Percentiles rank a stretch among this genome's conserved stretches.
Conservation (phyloP, 1,140 invertebrate genomes). For the Papilio glaucus region DNA sequence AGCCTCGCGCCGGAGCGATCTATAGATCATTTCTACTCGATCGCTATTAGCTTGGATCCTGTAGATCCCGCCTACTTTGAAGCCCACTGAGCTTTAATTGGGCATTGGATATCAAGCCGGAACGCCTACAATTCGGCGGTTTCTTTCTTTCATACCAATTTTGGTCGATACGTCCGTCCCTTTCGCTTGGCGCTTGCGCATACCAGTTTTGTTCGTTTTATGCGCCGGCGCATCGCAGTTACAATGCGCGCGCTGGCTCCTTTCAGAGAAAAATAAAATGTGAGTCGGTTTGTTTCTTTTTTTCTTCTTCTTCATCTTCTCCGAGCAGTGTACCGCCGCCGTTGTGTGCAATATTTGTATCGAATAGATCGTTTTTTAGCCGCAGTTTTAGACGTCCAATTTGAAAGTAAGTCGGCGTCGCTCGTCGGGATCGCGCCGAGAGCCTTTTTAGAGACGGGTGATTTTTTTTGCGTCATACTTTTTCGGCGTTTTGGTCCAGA, state of each 20-base stretch:
- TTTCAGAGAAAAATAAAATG: constrained; percentile 79
- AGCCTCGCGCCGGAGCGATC: constrained; percentile 66
- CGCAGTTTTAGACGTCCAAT: constrained; percentile 70
- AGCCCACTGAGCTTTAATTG: constrained; percentile 82
- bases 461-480: constrained; percentile 48
- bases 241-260: constrained; percentile 68
- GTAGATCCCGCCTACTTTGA: constrained; percentile 69
- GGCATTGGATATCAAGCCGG: constrained; percentile 65
- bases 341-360: constrained; percentile 81
- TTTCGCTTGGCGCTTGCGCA: constrained; percentile 46
- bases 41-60: constrained; percentile 75
- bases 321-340: constrained; percentile 46
- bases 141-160: constrained; percentile 47
- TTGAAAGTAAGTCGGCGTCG: constrained; percentile 66
- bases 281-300: constrained; percentile 68
- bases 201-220: constrained; percentile 64
- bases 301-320: constrained; percentile 48
- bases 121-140: constrained; percentile 65
- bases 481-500: constrained; percentile 43
- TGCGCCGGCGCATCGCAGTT: constrained; percentile 64
- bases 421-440: constrained; percentile 49
- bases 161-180: constrained; percentile 43
- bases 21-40: constrained; percentile 80
- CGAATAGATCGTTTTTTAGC: constrained; percentile 71
- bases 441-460: constrained; percentile 48